Evolutionary conservation across 2,113 vertebrate species (phyloP).

Genomic region (Cynopterus brachyotis): DNA sequence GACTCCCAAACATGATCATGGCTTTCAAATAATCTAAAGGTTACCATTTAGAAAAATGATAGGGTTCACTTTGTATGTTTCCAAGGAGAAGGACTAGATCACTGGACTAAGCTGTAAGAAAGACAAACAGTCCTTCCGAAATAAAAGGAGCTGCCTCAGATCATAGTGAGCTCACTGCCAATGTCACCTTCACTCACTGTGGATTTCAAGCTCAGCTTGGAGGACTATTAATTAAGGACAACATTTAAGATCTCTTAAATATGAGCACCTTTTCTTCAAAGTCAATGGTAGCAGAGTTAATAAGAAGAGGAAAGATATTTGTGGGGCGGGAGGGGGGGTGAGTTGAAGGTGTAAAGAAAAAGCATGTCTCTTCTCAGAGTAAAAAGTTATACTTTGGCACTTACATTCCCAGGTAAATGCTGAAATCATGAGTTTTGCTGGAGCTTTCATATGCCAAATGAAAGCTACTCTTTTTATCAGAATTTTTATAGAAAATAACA

Average conservation of each 20-base stretch:
- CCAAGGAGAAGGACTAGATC: not conserved
- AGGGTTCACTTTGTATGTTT: not conserved
- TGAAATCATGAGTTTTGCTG: not conserved
- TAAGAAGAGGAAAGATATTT: not conserved
- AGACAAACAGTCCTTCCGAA: not conserved
- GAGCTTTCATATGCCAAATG: too few species aligned
- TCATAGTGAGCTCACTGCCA: accelerated
- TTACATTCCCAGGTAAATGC: too few species aligned
- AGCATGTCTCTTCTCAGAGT: not conserved
- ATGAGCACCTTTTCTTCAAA: not conserved
- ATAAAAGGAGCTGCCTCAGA: not conserved
- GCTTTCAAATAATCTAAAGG: not conserved
- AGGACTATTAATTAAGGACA: not conserved
- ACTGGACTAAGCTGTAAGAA: accelerated
- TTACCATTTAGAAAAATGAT: not conserved
- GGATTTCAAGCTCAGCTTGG: not conserved
- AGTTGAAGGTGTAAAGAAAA: not conserved
- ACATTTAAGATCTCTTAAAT: not conserved
- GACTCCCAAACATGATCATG: not conserved
- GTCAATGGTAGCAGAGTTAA: not conserved
- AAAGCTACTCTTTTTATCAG: not conserved
- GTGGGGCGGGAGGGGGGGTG: not conserved
- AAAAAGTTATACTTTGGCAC: not conserved
- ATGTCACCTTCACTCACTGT: not conserved
- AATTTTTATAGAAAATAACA: not conserved